Conservation (phyloP, 1,140 invertebrate genomes). For the Caenorhabditis remanei region DNA sequence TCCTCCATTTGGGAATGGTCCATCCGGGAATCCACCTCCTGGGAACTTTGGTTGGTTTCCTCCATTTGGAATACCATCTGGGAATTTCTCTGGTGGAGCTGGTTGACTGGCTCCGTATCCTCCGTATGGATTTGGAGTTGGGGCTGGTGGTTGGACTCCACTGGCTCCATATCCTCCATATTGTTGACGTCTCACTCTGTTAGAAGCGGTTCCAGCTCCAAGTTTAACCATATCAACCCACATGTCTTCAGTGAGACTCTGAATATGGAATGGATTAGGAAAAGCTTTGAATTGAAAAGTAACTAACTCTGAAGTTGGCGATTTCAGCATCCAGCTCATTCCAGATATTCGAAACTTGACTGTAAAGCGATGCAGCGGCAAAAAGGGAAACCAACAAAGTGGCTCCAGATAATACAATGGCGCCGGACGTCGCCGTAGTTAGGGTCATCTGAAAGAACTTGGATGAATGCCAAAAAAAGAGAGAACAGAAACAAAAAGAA, state of each 20-base stretch:
- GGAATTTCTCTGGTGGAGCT: conserved; percentile 49
- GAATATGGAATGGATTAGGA: background rate
- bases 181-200: conserved; percentile 67
- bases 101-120: conserved; percentile 44
- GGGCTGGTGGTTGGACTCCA: conserved; percentile 59
- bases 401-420: conserved; percentile 64
- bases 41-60: conserved; percentile 47
- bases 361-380: conserved; percentile 67
- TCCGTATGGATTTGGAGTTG: conserved; percentile 52
- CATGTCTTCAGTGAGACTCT: conserved; percentile 65
- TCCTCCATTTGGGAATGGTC: conserved; percentile 46
- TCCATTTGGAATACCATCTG: conserved; percentile 50
- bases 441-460: conserved; percentile 61
- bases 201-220: conserved; percentile 65
- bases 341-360: conserved; percentile 65
- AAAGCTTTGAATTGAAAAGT: background rate
- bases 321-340: conserved; percentile 67
- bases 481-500: conserved; percentile 16
- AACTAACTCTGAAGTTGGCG: conserved; percentile 66
- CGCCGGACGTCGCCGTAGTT: conserved; percentile 60
- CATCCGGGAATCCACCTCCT: conserved; percentile 42
- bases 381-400: conserved; percentile 63
- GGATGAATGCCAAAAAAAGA: conserved; percentile 1
- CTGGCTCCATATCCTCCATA: conserved; percentile 69
- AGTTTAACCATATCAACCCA: conserved; percentile 70